Evolutionary conservation across 2,888 invertebrate genomes (phyloP), one percentile per base, ranked within the genome.

Genomic region (Gnatocerus cornutus): DNA sequence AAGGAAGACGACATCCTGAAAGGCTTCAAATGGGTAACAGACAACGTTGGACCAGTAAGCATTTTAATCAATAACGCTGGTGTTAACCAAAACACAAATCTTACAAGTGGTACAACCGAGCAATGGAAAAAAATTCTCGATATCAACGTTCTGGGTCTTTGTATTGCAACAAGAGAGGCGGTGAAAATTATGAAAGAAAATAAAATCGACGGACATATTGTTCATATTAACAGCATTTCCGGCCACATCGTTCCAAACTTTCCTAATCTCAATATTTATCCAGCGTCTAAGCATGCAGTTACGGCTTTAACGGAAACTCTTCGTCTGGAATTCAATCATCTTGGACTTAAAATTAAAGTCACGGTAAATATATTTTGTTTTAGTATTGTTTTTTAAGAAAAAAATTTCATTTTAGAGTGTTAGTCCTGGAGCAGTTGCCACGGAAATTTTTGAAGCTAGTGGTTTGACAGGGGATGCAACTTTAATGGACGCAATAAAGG

Each of bases 191-290:
- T 81, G 81, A 72, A 65, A 29, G 69, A 72, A 29, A 71, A 78
- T 33, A 74, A 78, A 41, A 74, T 80, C 4, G 75, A 76, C 13
- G 80, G 81, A 0, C 79, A 81, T 52, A 78, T 81, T 27, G 75
- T 81, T 3, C 77, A 81, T 55, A 78, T 81, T 0, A 80, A 80
- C 58, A 81, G 81, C 45, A 68, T 79, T 30, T 69, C 74, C 5
- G 81, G 81, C 4, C 80, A 80, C 48, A 64, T 67, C 6, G 74
- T 79, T 1, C 65, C 74, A 4, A 46, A 73, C 30, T 64, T 77
- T 33, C 79, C 79, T 0, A 46, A 68, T 1, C 33, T 72, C 3
- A 75, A 75, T 61, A 69, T 74, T 5, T 75, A 76, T 48, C 58
- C 71, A 1, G 74, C 76, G n/a, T 75, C 74, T 0, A 76, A 76